Percentiles rank a stretch among this genome's conserved stretches.
Conservation (phyloP, 2,797 vertebrate species). For the Danio kyathit region DNA sequence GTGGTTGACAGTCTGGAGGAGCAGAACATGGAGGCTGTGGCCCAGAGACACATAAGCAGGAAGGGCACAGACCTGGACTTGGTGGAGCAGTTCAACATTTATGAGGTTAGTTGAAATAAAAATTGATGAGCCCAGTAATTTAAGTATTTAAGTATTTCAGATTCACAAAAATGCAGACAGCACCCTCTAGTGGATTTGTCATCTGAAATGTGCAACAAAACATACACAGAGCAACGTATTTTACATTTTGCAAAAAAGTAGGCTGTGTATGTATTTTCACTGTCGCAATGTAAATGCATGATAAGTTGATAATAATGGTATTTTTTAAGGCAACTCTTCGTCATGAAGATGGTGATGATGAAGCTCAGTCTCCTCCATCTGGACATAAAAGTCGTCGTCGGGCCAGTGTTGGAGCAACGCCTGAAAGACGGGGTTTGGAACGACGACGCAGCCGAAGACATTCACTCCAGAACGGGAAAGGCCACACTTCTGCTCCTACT, state of each 20-base stretch:
- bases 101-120: conserved; percentile 92
- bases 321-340: conserved; percentile 82
- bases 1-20: conserved; percentile 97
- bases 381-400: conserved; percentile 87
- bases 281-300: neutral
- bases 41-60: conserved; percentile 90
- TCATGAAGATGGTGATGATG: conserved; percentile 90
- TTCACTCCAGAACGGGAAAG: conserved; percentile 86
- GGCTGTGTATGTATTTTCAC: neutral
- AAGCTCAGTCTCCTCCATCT: conserved; percentile 77
- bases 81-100: conserved; percentile 95
- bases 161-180: no score
- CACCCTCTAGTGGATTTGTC: no score
- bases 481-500: conserved; percentile 83
- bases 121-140: no score
- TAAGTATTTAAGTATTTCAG: no score
- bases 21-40: conserved; percentile 87
- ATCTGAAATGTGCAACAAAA: no score
- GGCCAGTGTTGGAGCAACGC: conserved; percentile 84
- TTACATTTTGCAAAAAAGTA: no score
- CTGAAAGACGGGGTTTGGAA: conserved; percentile 85
- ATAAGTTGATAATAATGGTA: neutral
- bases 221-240: no score
- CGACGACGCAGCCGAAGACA: conserved; percentile 92
- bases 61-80: conserved; percentile 96